Evolutionary conservation across 2,888 invertebrate genomes (phyloP).

Genomic region (Cancer borealis): DNA sequence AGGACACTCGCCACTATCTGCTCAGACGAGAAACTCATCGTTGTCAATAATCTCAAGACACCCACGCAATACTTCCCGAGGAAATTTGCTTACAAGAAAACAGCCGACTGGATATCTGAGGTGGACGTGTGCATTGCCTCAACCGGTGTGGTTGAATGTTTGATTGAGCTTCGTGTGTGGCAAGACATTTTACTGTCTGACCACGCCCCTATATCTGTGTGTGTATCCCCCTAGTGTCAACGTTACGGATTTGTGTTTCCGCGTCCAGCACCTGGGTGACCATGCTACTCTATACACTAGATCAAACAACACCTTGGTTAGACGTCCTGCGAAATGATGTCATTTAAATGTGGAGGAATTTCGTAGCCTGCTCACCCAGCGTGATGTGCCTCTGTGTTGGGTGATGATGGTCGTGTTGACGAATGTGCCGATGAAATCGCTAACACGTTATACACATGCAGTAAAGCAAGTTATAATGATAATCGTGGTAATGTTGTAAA

Average conservation of each 20-base stretch:
- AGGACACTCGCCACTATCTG: not conserved
- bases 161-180: not conserved
- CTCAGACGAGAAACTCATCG: not conserved
- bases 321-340: not conserved
- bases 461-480: not conserved
- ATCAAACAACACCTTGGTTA: not conserved
- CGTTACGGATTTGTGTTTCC: not conserved
- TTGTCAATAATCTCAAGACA: conserved; percentile 9
- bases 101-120: not conserved
- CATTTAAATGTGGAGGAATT: not conserved
- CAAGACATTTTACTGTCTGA: not conserved
- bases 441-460: not conserved
- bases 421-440: not conserved
- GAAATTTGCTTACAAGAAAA: not conserved
- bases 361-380: conserved; percentile 23
- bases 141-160: not conserved
- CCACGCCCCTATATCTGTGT: not conserved
- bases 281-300: not conserved
- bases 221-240: not conserved
- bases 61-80: conserved; percentile 3
- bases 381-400: not conserved
- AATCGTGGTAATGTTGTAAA: not conserved
- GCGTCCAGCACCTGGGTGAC: not conserved
- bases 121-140: not conserved
- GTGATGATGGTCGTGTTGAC: not conserved